These are phyloP conservation scores for Anolis carolinensis DNA, from an alignment of 2,113 vertebrate species.

Conservation along the genomic window DNA sequence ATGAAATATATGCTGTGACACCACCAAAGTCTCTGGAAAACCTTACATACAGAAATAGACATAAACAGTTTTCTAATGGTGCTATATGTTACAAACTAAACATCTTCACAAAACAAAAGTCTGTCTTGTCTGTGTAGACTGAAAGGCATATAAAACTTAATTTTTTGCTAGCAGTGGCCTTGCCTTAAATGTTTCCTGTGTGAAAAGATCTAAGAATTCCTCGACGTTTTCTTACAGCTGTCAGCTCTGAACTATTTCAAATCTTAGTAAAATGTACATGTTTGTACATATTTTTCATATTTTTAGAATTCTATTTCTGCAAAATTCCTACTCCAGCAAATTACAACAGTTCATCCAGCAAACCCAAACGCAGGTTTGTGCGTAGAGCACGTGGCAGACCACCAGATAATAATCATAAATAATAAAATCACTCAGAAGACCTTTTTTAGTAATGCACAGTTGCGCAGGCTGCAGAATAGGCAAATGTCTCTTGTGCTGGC, in stretches of 20 bases:
- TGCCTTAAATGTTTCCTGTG: conserved; percentile 27
- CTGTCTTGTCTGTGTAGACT: conserved; percentile 36
- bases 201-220: conserved; percentile 24
- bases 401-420: background rate
- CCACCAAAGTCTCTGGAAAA: conserved; percentile 44
- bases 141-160: conserved; percentile 41
- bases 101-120: conserved; percentile 53
- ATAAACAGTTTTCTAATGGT: conserved; percentile 38
- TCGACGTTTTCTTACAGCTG: background rate
- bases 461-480: no score
- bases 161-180: conserved; percentile 26
- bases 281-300: conserved; percentile 13
- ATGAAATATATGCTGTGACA: conserved; percentile 35
- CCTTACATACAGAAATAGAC: conserved; percentile 27
- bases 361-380: background rate
- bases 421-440: background rate
- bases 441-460: no score
- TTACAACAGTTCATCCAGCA: background rate
- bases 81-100: conserved; percentile 32
- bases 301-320: conserved; percentile 21
- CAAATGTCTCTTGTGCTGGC: no score
- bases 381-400: background rate
- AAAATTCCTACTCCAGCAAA: background rate
- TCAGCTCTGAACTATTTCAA: conserved; percentile 20
- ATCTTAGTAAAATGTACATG: conserved; percentile 17